Conservation (phyloP, 2,888 invertebrate species). For the Drosophila ustulata region DNA sequence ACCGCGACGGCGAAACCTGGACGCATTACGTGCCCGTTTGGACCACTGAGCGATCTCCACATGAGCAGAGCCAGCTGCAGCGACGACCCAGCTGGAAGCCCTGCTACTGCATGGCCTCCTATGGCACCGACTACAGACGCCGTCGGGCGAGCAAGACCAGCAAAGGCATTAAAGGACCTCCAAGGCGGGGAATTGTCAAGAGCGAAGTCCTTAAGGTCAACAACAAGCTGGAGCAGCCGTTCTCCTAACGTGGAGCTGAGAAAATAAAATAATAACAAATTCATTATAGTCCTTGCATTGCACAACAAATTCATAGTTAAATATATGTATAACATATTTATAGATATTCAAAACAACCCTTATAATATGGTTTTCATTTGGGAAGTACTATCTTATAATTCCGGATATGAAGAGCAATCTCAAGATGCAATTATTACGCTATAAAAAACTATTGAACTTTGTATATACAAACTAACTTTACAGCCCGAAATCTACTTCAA, state of each 20-base stretch:
- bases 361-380: no score
- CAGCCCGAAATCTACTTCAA: no score
- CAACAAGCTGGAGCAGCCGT: conserved; percentile 82
- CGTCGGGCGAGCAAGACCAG: conserved; percentile 69
- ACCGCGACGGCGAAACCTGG: conserved; percentile 82
- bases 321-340: background rate
- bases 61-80: conserved; percentile 76
- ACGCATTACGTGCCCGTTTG: conserved; percentile 83
- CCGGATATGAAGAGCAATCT: no score
- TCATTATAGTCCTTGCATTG: background rate
- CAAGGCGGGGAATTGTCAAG: conserved; percentile 28
- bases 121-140: conserved; percentile 69
- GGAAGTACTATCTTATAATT: no score
- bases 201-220: conserved; percentile 72
- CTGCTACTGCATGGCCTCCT: conserved; percentile 81
- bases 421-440: no score
- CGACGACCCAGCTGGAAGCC: conserved; percentile 84
- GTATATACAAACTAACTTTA: no score
- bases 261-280: background rate
- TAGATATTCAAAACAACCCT: background rate
- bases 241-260: conserved; percentile 53
- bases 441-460: no score
- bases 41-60: conserved; percentile 83
- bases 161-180: background rate
- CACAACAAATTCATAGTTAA: background rate